phyloP scores from a whole-genome alignment of 2,888 invertebrate genomes.

The Catocala fraxini region DNA sequence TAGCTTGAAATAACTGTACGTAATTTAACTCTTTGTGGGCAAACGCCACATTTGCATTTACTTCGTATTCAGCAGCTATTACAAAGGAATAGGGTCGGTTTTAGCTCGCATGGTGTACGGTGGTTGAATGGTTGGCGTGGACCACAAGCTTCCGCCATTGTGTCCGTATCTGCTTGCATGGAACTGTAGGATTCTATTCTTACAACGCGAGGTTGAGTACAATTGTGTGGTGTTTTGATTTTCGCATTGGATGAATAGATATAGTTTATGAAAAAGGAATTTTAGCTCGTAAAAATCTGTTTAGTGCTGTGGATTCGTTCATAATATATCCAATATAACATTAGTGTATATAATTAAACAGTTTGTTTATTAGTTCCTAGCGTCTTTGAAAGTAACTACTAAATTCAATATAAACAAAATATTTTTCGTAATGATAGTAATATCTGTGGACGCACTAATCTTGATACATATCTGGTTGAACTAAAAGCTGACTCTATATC shows the following conservation, averaged over 20 bases:
- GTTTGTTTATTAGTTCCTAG: no score
- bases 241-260: conserved; percentile 34
- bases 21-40: conserved; percentile 61
- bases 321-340: no score
- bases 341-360: no score
- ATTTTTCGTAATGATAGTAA: no score
- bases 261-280: no score
- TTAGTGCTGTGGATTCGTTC: background rate
- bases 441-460: no score
- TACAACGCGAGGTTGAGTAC: conserved; percentile 37
- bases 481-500: no score
- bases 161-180: conserved; percentile 59
- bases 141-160: conserved; percentile 71
- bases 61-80: conserved; percentile 47
- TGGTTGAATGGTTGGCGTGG: conserved; percentile 36
- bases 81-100: conserved; percentile 41
- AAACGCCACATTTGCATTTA: conserved; percentile 40
- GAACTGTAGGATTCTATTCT: conserved; percentile 49
- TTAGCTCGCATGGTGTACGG: conserved; percentile 24
- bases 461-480: no score
- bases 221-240: conserved; percentile 39
- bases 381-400: no score
- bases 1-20: conserved; percentile 61
- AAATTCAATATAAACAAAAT: no score
- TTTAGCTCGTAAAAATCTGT: no score